Percentiles rank a stretch among this genome's conserved stretches.
Conservation (phyloP, 2,888 invertebrate species). For the Agriopis aurantiaria region DNA sequence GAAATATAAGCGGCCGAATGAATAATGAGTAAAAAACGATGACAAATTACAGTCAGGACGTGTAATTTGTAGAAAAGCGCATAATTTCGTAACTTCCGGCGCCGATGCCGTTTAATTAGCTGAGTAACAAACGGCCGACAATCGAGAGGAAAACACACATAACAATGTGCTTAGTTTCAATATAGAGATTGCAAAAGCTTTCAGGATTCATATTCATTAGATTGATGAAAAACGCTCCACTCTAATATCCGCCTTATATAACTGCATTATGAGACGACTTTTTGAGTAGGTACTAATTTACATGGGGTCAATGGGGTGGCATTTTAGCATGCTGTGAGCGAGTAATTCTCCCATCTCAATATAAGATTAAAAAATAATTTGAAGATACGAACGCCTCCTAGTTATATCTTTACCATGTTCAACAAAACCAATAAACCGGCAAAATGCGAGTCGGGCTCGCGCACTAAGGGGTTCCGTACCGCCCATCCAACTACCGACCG, state of each 20-base stretch:
- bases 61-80: constrained; percentile 28
- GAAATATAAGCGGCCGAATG: constrained; percentile 11
- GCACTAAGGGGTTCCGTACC: too few relatives aligned
- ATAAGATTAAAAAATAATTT: too few relatives aligned
- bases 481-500: too few relatives aligned
- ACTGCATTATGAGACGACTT: too few relatives aligned
- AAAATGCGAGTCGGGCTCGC: too few relatives aligned
- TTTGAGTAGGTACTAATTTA: too few relatives aligned
- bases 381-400: too few relatives aligned
- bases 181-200: background rate
- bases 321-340: too few relatives aligned
- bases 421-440: too few relatives aligned
- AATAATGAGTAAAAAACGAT: constrained; percentile 22
- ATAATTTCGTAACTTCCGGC: constrained; percentile 23
- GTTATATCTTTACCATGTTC: too few relatives aligned
- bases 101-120: constrained; percentile 29
- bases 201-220: background rate
- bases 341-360: too few relatives aligned
- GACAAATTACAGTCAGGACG: constrained; percentile 22
- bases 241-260: background rate
- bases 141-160: constrained; percentile 17
- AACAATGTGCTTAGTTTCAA: background rate
- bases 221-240: background rate
- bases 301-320: too few relatives aligned
- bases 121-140: constrained; percentile 23